A percentile compares a stretch with the other conserved stretches of the same genome.
These are phyloP conservation scores for Pristionchus japonicus DNA, from an alignment of 2,888 invertebrate genomes.

Conservation along the genomic window DNA sequence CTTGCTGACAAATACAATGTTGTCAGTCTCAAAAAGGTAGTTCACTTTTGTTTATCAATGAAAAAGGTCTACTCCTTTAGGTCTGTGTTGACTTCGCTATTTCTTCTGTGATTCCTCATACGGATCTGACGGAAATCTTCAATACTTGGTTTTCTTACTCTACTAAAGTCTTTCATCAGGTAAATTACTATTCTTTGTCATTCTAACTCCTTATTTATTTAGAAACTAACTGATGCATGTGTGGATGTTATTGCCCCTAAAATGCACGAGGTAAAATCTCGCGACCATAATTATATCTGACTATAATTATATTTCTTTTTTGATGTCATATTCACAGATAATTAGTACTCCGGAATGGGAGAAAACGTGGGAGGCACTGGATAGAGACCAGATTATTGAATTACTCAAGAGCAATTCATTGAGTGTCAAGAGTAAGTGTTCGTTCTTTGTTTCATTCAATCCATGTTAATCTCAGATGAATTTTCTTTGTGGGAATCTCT, in stretches of 20 bases:
- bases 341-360: conserved; percentile 76
- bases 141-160: conserved; percentile 78
- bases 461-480: conserved; percentile 74
- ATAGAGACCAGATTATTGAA: conserved; percentile 77
- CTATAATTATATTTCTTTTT: background rate
- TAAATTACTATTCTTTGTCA: background rate
- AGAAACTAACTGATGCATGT: conserved; percentile 66
- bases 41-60: background rate
- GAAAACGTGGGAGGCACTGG: conserved; percentile 73
- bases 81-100: conserved; percentile 77
- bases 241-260: conserved; percentile 59
- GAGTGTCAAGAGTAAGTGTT: conserved; percentile 69
- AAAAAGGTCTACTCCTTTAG: conserved; percentile 50
- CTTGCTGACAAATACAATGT: conserved; percentile 78
- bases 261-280: conserved; percentile 6
- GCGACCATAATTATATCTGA: background rate
- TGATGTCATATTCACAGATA: conserved; percentile 62
- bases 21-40: conserved; percentile 74
- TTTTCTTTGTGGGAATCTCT: conserved; percentile 76
- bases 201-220: background rate
- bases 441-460: background rate
- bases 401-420: conserved; percentile 76
- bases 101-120: conserved; percentile 75
- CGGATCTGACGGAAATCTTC: conserved; percentile 77
- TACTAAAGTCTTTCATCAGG: conserved; percentile 75